Evolutionary conservation across 2,888 invertebrate genomes (phyloP), one percentile per base, ranked within the genome.

Genomic region (Ennomos fuscantarius): DNA sequence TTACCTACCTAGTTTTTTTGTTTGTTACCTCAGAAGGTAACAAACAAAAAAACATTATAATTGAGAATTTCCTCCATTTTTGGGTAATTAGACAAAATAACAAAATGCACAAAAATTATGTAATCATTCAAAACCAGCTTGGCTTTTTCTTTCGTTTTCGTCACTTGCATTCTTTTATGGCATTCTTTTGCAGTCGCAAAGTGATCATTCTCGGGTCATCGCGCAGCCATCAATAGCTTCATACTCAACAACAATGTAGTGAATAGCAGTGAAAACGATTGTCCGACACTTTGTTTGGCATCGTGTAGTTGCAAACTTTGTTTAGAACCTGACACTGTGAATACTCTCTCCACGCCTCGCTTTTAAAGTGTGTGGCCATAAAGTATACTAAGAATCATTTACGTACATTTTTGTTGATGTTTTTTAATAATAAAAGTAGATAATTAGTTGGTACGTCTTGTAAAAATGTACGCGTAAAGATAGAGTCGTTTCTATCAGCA

Each of bases 241-340:
- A 50, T 42, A 6, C 24, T 24, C 6, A 47, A 39, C 6, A 47
- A 39, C 42, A 55, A 52, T 42, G 49, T 50, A 50, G 35, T 55
- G 24, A 42, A 44, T 37, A 43, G 47, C 50, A 55, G 50, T 60
- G 58, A 57, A 54, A 53, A 49, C 45, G 55, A 49, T 37, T 45
- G 52, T 42, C 40, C 13, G 33, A 47, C 51, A 48, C 43, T 52
- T 47, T 39, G 47, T 57, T 43, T 13, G 34, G 37, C 43, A 39
- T 45, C 42, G 42, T 56, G 51, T 47, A 43, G 47, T 39, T 10
- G 46, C 36, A 13, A 43, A 52, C 61, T 56, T 55, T 55, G 48
- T 50, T 53, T 45, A 40, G 24, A 45, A 52, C 39, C 50, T 54
- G 39, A 45, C 46, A 41, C 43, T 39, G 32, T 8, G 9, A 45